These are phyloP conservation scores for Campylomormyrus tamandua DNA, from an alignment of 2,113 vertebrate genomes.

Conservation along the genomic window DNA sequence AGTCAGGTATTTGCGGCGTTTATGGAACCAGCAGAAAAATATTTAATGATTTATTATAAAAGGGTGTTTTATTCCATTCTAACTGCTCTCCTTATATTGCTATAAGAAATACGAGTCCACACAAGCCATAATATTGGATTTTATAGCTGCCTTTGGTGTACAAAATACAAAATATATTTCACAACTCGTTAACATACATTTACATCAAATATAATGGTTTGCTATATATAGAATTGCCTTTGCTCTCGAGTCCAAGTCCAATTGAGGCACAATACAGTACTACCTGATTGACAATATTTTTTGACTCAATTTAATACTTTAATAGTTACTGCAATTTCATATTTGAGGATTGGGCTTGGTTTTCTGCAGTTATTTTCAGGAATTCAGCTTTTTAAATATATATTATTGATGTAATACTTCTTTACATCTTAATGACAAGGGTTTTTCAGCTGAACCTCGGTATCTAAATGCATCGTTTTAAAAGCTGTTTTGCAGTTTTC, in stretches of 20 bases:
- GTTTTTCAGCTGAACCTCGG: background rate
- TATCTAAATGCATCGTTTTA: background rate
- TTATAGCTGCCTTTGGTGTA: background rate
- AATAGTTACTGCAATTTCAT: background rate
- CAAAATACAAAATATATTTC: background rate
- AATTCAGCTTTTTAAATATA: background rate
- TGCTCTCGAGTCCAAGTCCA: background rate
- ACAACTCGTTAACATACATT: background rate
- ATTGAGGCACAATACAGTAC: background rate
- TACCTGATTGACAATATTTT: background rate
- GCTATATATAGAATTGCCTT: background rate
- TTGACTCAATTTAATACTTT: background rate
- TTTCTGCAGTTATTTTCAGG: background rate
- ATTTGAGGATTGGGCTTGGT: background rate
- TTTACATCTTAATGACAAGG: background rate
- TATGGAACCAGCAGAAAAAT: background rate
- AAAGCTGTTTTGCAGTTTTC: background rate
- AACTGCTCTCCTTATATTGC: background rate
- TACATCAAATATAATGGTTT: background rate
- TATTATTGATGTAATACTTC: background rate
- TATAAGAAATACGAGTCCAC: background rate
- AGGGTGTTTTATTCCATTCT: background rate
- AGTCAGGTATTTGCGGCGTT: background rate
- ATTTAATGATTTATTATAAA: background rate
- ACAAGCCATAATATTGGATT: background rate